A percentile compares a stretch with the other conserved stretches of the same genome.
phyloP scores from a whole-genome alignment of 1,140 invertebrate genomes.

The Drosophila pandora region DNA sequence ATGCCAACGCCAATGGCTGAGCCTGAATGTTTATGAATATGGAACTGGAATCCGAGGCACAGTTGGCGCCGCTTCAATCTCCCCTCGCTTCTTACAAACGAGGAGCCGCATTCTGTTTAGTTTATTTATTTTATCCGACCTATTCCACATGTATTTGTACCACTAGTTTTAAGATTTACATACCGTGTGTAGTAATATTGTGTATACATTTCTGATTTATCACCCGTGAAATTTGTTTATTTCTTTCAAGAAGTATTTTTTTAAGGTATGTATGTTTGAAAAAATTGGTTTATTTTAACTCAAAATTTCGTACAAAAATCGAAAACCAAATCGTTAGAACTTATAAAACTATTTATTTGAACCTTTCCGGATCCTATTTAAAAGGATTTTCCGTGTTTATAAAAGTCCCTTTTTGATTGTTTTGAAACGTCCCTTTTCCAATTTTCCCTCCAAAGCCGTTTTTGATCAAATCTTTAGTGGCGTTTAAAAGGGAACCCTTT shows the following conservation, averaged over 20 bases:
- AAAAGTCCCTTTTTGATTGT: not conserved
- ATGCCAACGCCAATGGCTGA: slow-evolving; percentile 66
- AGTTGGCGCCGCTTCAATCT: slow-evolving; percentile 31
- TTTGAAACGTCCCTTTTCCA: not conserved
- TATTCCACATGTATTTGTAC: slow-evolving; percentile 73
- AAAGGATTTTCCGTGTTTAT: not conserved
- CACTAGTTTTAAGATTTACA: slow-evolving; percentile 71
- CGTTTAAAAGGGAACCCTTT: rapidly evolving
- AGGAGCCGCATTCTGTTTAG: slow-evolving; percentile 54
- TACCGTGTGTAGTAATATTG: slow-evolving; percentile 79
- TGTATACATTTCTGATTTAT: slow-evolving; percentile 74
- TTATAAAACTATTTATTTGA: not conserved
- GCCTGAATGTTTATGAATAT: slow-evolving; percentile 1
- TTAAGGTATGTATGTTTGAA: no score
- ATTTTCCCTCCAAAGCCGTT: not conserved
- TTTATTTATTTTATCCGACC: slow-evolving; percentile 71
- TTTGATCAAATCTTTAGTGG: slow-evolving; percentile 16
- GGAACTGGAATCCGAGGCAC: slow-evolving; percentile 25
- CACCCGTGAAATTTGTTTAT: slow-evolving; percentile 11
- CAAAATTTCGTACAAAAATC: no score
- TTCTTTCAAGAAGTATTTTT: not conserved
- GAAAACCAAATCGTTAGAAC: no score
- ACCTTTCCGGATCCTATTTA: not conserved
- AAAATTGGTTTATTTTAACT: not conserved
- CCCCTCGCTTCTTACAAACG: slow-evolving; percentile 4